Evolutionary conservation across 2,113 vertebrate species (phyloP).

Genomic region (Cichladusa arquata): DNA sequence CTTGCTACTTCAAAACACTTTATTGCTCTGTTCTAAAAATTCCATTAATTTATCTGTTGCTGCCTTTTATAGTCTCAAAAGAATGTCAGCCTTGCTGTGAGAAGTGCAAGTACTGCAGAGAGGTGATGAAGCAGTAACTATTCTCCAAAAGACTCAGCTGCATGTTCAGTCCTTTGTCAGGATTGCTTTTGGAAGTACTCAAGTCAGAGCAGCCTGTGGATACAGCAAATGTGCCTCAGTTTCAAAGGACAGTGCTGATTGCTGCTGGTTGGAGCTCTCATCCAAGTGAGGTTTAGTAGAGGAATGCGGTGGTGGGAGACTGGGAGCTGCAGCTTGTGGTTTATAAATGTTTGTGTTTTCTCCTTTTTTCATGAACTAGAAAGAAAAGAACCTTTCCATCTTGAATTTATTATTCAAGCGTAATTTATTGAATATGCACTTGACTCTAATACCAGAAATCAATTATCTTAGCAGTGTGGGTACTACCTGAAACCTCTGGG

Average conservation of each 20-base stretch:
- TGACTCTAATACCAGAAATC: neutral
- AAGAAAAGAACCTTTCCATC: neutral
- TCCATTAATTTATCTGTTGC: neutral
- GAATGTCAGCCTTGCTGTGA: neutral
- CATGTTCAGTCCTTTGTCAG: neutral
- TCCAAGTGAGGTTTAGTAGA: neutral
- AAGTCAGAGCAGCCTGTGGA: neutral
- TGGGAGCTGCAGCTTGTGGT: neutral
- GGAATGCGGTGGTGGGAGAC: neutral
- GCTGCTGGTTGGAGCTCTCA: neutral
- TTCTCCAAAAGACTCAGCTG: neutral
- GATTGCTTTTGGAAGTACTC: neutral
- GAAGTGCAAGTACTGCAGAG: neutral
- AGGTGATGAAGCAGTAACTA: neutral
- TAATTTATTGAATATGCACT: neutral
- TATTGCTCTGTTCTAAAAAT: neutral
- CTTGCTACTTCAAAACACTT: neutral
- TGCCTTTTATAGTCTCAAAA: conserved; percentile 10
- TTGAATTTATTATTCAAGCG: neutral
- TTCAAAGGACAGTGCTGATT: neutral
- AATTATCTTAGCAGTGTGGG: neutral
- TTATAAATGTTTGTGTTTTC: neutral
- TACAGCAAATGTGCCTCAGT: neutral
- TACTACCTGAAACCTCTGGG: neutral
- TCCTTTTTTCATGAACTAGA: neutral